Evolutionary conservation across 2,888 invertebrate species (phyloP).

Genomic region (Callimorpha dominula): DNA sequence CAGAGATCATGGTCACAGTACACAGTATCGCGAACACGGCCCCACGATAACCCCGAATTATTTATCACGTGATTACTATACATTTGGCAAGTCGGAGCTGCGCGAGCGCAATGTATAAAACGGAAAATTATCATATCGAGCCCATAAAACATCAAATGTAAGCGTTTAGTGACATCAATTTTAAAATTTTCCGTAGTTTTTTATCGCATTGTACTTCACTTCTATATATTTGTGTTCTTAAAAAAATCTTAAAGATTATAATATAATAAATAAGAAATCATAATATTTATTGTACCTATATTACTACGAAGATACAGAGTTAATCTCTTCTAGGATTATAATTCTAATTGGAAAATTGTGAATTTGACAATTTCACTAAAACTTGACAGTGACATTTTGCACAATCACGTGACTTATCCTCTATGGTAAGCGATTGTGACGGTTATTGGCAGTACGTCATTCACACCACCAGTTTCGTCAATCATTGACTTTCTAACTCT

Average conservation of each 20-base stretch:
- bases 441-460: not conserved
- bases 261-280: not conserved
- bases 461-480: not conserved
- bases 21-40: constrained; percentile 68
- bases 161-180: constrained; percentile 8
- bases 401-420: not conserved
- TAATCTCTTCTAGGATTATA: too few relatives aligned
- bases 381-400: not conserved
- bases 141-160: constrained; percentile 27
- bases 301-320: too few relatives aligned
- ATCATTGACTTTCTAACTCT: not conserved
- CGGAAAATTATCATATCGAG: constrained; percentile 45
- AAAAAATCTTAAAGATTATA: not conserved
- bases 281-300: not conserved
- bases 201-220: not conserved
- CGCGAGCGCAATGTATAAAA: constrained; percentile 43
- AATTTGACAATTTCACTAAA: too few relatives aligned
- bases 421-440: not conserved
- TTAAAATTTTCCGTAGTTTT: constrained; percentile 12
- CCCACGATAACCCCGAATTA: constrained; percentile 83
- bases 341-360: too few relatives aligned
- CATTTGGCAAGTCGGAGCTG: constrained; percentile 57
- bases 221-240: not conserved
- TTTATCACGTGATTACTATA: constrained; percentile 80
- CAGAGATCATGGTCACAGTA: constrained; percentile 59